These are phyloP conservation scores for Phaonia tiefii DNA, from an alignment of 2,888 invertebrate species.

Conservation along the genomic window DNA sequence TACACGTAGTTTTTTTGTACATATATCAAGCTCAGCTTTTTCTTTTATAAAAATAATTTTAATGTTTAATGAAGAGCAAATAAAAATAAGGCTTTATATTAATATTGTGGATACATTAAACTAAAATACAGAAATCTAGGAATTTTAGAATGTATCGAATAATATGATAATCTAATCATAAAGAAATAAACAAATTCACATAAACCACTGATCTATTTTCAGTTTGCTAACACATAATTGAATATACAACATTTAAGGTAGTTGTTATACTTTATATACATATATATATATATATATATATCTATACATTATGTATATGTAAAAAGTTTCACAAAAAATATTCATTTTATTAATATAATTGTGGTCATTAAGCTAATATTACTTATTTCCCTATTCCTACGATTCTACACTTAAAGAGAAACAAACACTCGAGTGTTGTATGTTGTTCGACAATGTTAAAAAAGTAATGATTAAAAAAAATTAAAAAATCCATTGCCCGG, in stretches of 20 bases:
- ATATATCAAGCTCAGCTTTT: conserved; percentile 52
- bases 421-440: conserved; percentile 61
- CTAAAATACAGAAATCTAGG: conserved; percentile 2
- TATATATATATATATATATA: not conserved
- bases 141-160: conserved; percentile 3
- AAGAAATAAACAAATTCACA: conserved; percentile 9
- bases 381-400: conserved; percentile 42
- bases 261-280: no score
- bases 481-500: conserved; percentile 1
- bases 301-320: conserved; percentile 13
- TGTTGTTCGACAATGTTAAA: conserved; percentile 59
- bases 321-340: conserved; percentile 9
- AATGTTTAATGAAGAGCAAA: not conserved
- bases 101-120: conserved; percentile 50
- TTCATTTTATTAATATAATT: conserved; percentile 16
- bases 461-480: conserved; percentile 23
- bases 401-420: conserved; percentile 44
- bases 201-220: not conserved
- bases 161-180: not conserved
- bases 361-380: conserved; percentile 14
- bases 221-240: conserved; percentile 7
- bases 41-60: conserved; percentile 1
- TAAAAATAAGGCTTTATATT: conserved; percentile 46
- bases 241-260: conserved; percentile 4
- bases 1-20: conserved; percentile 47